Conservation (phyloP, 2,113 vertebrate genomes). For the Lepisosteus oculatus region DNA sequence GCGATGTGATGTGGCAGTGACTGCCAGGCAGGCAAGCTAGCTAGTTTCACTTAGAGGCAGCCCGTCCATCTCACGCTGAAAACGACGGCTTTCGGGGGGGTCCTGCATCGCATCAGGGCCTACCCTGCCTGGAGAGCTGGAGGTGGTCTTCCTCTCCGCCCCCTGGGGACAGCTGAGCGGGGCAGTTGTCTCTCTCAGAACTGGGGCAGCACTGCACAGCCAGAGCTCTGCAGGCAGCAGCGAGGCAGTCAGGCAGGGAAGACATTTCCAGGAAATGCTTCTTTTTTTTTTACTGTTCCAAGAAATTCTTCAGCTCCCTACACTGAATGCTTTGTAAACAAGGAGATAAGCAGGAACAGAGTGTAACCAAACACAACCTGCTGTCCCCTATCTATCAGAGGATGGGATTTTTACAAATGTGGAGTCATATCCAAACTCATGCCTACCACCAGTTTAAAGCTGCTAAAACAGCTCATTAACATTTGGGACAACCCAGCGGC, state of each 20-base stretch:
- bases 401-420: too few species aligned
- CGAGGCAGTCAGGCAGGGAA: not conserved
- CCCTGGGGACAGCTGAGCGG: slow-evolving; percentile 23
- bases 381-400: not conserved
- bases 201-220: slow-evolving; percentile 7
- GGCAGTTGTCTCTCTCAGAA: slow-evolving; percentile 16
- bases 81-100: too few species aligned
- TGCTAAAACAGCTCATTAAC: too few species aligned
- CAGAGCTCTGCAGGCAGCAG: not conserved
- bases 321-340: slow-evolving; percentile 34
- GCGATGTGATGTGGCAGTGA: too few species aligned
- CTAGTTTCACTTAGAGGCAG: too few species aligned
- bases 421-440: too few species aligned
- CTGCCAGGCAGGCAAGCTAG: too few species aligned
- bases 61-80: too few species aligned
- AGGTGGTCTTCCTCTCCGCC: slow-evolving; percentile 3
- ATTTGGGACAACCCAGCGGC: too few species aligned
- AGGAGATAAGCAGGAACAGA: slow-evolving; percentile 11
- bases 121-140: too few species aligned
- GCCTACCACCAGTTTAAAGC: too few species aligned
- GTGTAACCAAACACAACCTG: slow-evolving; percentile 23
- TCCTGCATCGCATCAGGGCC: too few species aligned
- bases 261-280: slow-evolving; percentile 15
- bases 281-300: slow-evolving; percentile 15
- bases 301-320: slow-evolving; percentile 12